Evolutionary conservation across 2,888 invertebrate species (phyloP).

Genomic region (Epinotia brunnichana): DNA sequence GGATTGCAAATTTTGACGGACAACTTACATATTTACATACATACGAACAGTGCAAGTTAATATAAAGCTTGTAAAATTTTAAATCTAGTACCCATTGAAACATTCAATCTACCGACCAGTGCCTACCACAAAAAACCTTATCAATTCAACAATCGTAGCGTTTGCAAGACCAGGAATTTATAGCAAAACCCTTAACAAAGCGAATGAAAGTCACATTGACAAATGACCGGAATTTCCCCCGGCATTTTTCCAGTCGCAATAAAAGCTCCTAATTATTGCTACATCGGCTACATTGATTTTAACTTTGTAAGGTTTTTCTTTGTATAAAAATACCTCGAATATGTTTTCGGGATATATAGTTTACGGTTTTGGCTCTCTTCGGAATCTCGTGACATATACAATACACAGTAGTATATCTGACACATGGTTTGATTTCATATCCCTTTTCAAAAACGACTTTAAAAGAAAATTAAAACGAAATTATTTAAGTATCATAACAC

Average conservation of each 20-base stretch:
- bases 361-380: background rate
- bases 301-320: constrained; percentile 34
- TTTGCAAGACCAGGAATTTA: constrained; percentile 40
- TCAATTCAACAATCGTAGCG: constrained; percentile 33
- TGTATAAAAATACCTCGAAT: background rate
- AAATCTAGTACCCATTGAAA: background rate
- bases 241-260: constrained; percentile 39
- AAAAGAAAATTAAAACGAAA: too few relatives aligned
- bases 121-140: constrained; percentile 28
- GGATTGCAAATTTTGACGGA: too few relatives aligned
- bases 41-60: too few relatives aligned
- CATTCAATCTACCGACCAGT: background rate
- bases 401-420: too few relatives aligned
- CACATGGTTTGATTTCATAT: too few relatives aligned
- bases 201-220: constrained; percentile 42
- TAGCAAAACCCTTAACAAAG: constrained; percentile 42
- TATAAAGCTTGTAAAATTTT: background rate
- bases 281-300: constrained; percentile 41
- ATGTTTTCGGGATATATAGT: background rate
- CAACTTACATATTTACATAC: too few relatives aligned
- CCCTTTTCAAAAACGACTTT: too few relatives aligned
- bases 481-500: too few relatives aligned
- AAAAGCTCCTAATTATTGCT: constrained; percentile 43
- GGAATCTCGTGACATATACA: too few relatives aligned
- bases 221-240: constrained; percentile 38